Conservation (phyloP, 1,140 invertebrate genomes). For the Conopomorpha cramerella region DNA sequence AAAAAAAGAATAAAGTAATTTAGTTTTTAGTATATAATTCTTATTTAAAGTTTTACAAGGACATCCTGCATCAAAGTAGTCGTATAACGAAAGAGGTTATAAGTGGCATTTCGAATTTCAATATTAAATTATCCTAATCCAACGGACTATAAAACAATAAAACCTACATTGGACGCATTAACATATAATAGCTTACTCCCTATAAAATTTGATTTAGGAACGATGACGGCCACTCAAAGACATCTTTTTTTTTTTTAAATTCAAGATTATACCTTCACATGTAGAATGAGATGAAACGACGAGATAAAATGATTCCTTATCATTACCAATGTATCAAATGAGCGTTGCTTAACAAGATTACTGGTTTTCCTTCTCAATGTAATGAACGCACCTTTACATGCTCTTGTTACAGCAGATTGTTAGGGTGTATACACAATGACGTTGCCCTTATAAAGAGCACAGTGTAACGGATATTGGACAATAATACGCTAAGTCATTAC, state of each 20-base stretch:
- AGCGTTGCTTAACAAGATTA: constrained; percentile 37
- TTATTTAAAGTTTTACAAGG: too few species aligned
- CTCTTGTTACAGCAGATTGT: too few species aligned
- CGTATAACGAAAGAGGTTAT: constrained; percentile 10
- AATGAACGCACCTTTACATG: too few species aligned
- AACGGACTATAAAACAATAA: constrained; percentile 24
- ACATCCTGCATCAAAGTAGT: constrained; percentile 12
- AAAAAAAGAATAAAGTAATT: too few species aligned
- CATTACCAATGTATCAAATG: constrained; percentile 31
- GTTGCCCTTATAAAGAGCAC: too few species aligned
- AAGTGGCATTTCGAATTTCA: constrained; percentile 22
- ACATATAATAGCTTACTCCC: too few species aligned
- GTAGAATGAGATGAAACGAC: constrained; percentile 25
- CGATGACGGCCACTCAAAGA: constrained; percentile 44
- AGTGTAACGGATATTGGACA: too few species aligned
- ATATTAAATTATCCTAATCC: constrained; percentile 14
- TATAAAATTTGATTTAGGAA: constrained; percentile 40
- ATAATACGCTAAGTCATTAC: constrained; percentile 15
- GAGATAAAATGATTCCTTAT: constrained; percentile 44
- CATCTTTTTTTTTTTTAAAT: constrained; percentile 42
- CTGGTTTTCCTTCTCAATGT: too few species aligned
- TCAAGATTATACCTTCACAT: constrained; percentile 27
- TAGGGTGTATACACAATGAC: too few species aligned
- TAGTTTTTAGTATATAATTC: too few species aligned
- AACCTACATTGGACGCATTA: too few species aligned